phyloP scores from a whole-genome alignment of 2,113 vertebrate species.

The Hystrix cristata region DNA sequence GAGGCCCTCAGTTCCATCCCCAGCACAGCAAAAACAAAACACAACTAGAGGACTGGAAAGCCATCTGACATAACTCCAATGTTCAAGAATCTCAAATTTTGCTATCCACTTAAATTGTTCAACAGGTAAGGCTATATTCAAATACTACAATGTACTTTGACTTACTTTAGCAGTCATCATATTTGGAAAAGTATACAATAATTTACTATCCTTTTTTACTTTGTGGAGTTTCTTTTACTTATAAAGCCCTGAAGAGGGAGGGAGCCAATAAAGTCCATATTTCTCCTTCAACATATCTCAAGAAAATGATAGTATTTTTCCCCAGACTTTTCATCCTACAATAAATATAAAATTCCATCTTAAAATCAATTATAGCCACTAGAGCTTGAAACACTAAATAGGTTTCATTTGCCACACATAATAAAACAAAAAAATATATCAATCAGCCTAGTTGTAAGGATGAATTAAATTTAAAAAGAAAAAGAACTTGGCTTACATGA shows the following conservation, averaged over 20 bases:
- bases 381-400: neutral
- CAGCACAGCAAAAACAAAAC: neutral
- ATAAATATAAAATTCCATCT: neutral
- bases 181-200: neutral
- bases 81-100: neutral
- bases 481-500: neutral
- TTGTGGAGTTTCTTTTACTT: neutral
- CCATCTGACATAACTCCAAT: neutral
- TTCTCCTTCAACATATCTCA: neutral
- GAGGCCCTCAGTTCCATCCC: neutral
- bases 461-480: conserved; percentile 37
- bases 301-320: neutral
- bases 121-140: neutral
- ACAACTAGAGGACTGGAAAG: neutral
- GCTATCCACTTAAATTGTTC: neutral
- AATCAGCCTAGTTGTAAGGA: neutral
- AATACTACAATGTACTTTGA: too few relatives aligned
- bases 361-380: neutral
- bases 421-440: neutral
- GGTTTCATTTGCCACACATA: neutral
- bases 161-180: neutral
- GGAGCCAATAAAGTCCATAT: neutral
- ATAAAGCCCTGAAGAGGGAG: neutral
- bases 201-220: neutral
- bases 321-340: neutral